phyloP scores from a whole-genome alignment of 2,888 invertebrate genomes.

The Timandra comae region DNA sequence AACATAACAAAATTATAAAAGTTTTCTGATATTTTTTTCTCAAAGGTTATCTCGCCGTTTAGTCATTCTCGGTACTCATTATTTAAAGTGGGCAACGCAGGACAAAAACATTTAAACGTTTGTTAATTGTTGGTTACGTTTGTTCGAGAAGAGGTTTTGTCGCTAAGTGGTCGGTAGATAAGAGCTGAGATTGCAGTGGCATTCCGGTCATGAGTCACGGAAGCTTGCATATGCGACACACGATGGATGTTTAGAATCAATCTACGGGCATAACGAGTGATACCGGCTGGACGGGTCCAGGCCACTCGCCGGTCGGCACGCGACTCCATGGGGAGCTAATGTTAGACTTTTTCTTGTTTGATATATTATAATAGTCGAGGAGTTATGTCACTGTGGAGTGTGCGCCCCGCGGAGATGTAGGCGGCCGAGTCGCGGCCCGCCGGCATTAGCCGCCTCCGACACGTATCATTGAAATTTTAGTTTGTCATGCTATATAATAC shows the following conservation, averaged over 20 bases:
- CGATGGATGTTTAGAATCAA: slow-evolving; percentile 47
- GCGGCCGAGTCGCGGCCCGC: slow-evolving; percentile 31
- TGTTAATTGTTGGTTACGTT: slow-evolving; percentile 2
- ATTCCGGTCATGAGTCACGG: slow-evolving; percentile 30
- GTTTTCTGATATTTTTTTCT: slow-evolving; percentile 16
- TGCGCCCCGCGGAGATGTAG: slow-evolving; percentile 43
- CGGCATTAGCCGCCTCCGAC: slow-evolving; percentile 51
- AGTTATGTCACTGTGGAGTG: slow-evolving; percentile 54
- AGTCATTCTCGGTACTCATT: slow-evolving; percentile 23
- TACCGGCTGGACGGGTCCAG: slow-evolving; percentile 49
- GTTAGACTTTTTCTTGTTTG: slow-evolving; percentile 52
- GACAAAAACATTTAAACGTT: slow-evolving; percentile 2
- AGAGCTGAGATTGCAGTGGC: slow-evolving; percentile 31
- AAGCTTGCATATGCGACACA: slow-evolving; percentile 50
- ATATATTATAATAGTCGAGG: slow-evolving; percentile 62
- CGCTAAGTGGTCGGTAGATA: slow-evolving; percentile 38
- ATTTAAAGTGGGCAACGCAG: slow-evolving; percentile 25
- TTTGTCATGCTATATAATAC: slow-evolving; percentile 63
- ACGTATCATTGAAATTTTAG: slow-evolving; percentile 60
- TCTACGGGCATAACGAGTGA: slow-evolving; percentile 51
- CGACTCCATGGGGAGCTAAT: slow-evolving; percentile 61
- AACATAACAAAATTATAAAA: slow-evolving; percentile 23
- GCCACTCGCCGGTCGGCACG: slow-evolving; percentile 54
- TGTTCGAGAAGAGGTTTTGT: slow-evolving; percentile 30
- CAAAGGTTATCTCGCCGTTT: slow-evolving; percentile 13